Base-by-base conservation (phyloP, 2,797 vertebrate genomes). In the Takifugu ocellatus region DNA sequence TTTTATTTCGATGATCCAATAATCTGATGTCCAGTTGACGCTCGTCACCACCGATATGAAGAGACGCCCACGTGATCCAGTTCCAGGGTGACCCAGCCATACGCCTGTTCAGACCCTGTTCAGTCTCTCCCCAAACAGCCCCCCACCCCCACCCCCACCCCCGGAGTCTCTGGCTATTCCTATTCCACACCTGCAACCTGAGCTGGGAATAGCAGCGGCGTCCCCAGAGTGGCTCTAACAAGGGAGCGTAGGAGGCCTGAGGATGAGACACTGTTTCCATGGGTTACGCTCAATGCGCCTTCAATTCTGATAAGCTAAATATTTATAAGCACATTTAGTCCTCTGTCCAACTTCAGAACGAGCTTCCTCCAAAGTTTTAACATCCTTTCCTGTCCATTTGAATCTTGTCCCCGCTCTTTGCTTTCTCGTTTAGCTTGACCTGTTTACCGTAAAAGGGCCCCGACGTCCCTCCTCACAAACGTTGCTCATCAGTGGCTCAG, bases 161-260 rank as follows among this genome's bases (percentile, higher is more conserved):
- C 36, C 14, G 36, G 74, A 73, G 61, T 77, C 68, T 55, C 62
- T 69, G 78, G 59, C 55, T 68, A 16, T 52, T 72, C 56, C 75
- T 75, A 75, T 78, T 84, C 77, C 79, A 85, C 88, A 88, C 88
- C 87, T 90, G 84, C 83, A 88, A 72, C 87, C 84, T 79, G 73
- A 61, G 65, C 75, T 81, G 84, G 85, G 87, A 87, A 85, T 78
- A 84, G 78, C 55, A 49, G 48, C 68, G 67, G 54, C 10, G 0
- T 85, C 82, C 83, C 84, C 51, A 56, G 84, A 76, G 81, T 68
- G 29, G 42, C 58, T 54, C 17, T 21, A 53, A 52, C 84, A 26
- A 17, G 87, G 84, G 87, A 83, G 78, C 81, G 71, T 54, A 24
- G 59, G 60, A 64, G 31, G 8, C 10, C 5, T 44, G 43, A 16